A percentile compares a stretch with the other conserved stretches of the same genome.
phyloP scores from a whole-genome alignment of 2,797 vertebrate genomes.

The Phoeniculus purpureus region DNA sequence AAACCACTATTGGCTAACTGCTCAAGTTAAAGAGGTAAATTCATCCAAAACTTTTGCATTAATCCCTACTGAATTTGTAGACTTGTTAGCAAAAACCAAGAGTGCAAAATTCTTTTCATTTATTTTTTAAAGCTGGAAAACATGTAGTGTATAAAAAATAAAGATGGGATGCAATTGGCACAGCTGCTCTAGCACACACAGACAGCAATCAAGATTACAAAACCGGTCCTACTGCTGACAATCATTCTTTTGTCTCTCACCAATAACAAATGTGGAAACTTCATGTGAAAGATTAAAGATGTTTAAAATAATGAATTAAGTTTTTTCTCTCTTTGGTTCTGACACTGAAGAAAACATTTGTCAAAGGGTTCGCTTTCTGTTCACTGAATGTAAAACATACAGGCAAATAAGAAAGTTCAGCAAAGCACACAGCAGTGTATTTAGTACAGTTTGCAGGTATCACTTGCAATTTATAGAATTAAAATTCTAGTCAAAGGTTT shows the following conservation, averaged over 20 bases:
- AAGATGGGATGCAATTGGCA: neutral
- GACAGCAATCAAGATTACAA: neutral
- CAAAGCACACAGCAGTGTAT: neutral
- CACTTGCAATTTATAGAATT: constrained; percentile 17
- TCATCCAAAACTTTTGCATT: neutral
- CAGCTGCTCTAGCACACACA: neutral
- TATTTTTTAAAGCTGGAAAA: neutral
- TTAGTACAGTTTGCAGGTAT: neutral
- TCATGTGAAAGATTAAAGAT: neutral
- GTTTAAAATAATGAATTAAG: neutral
- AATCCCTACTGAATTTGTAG: neutral
- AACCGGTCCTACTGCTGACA: neutral
- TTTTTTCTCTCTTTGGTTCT: neutral
- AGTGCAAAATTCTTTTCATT: neutral
- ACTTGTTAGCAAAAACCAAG: neutral
- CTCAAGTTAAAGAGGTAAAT: neutral
- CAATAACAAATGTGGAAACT: neutral
- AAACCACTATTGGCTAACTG: neutral
- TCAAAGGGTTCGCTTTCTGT: neutral
- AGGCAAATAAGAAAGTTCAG: neutral
- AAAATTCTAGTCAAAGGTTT: constrained; percentile 35
- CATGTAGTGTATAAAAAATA: neutral
- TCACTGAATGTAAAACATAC: neutral
- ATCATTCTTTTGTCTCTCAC: neutral
- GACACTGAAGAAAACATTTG: neutral